phyloP scores from a whole-genome alignment of 2,797 vertebrate genomes.

The Anas bahamensis region DNA sequence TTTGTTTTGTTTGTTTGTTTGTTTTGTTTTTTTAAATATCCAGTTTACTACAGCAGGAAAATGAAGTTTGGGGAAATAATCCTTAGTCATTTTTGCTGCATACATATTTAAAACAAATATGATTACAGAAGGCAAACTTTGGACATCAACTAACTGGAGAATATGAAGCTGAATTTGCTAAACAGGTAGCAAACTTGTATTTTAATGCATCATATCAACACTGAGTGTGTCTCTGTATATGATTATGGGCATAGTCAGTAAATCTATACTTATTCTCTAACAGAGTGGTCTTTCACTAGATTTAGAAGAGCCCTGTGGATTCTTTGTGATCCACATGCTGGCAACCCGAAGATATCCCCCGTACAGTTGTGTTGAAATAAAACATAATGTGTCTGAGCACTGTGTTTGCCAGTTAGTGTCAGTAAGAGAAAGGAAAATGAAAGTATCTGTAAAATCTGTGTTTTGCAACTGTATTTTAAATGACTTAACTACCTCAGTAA shows the following conservation, averaged over 20 bases:
- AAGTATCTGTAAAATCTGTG: neutral
- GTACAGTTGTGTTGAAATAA: neutral
- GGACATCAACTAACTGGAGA: neutral
- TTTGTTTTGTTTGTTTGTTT: no score
- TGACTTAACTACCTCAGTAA: neutral
- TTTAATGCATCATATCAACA: neutral
- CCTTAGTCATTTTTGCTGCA: neutral
- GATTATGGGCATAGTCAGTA: neutral
- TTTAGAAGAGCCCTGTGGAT: neutral
- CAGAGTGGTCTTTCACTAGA: neutral
- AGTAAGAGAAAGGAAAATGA: neutral
- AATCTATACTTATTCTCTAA: neutral
- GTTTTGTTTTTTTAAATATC: no score
- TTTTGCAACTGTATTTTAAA: conserved; percentile 41
- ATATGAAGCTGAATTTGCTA: neutral
- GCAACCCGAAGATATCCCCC: neutral
- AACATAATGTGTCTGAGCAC: neutral
- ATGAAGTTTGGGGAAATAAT: neutral
- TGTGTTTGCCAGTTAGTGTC: neutral
- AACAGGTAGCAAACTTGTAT: neutral
- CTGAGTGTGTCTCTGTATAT: neutral
- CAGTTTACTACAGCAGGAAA: neutral
- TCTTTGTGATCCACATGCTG: neutral
- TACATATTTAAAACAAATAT: rapidly evolving
- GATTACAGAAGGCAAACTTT: neutral